Evolutionary conservation across 2,113 vertebrate species (phyloP).

Genomic region (Rhinogobius similis): DNA sequence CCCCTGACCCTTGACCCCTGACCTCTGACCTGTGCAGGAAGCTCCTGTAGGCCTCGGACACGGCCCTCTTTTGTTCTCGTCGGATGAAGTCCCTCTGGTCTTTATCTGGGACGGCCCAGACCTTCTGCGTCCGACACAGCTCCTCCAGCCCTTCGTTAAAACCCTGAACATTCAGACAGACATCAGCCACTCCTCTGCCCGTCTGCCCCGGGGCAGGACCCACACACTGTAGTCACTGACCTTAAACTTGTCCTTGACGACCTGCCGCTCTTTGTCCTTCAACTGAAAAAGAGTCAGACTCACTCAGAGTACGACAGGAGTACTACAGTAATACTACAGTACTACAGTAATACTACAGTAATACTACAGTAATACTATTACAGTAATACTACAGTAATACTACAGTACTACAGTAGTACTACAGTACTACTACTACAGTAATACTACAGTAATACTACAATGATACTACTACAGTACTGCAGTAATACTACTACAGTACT

Average conservation of each 20-base stretch:
- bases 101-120: conserved; percentile 94
- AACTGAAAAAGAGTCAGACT: conserved; percentile 80
- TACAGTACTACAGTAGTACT: no score
- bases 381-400: no score
- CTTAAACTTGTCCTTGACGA: conserved; percentile 98
- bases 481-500: no score
- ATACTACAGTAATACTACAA: no score
- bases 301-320: no score
- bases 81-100: conserved; percentile 91
- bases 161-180: conserved; percentile 75
- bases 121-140: conserved; percentile 95
- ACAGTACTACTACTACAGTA: no score
- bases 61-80: conserved; percentile 86
- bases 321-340: no score
- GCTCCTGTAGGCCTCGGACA: conserved; percentile 86
- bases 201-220: no score
- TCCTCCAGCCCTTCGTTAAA: conserved; percentile 97
- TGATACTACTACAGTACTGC: no score
- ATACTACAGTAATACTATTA: no score
- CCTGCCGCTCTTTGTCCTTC: conserved; percentile 96
- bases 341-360: no score
- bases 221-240: conserved; percentile 65
- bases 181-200: no score
- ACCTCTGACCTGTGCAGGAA: conserved; percentile 86
- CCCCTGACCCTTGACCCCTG: background rate